phyloP scores from a whole-genome alignment of 2,888 invertebrate species.

The Tinea semifulvella region DNA sequence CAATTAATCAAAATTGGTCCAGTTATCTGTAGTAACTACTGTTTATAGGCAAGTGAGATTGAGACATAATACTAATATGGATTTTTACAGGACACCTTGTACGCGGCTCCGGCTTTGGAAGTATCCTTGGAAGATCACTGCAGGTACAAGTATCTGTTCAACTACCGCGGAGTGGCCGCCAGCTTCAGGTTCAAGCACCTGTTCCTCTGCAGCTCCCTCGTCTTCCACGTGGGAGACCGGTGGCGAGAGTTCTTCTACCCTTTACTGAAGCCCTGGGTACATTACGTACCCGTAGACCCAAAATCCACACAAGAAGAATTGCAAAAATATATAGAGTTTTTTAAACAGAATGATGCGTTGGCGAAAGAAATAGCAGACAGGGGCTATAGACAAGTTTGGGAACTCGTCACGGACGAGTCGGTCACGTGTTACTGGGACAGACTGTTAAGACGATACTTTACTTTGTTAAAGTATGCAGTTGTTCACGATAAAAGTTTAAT shows the following conservation, averaged over 20 bases:
- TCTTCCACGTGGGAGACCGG: slow-evolving; percentile 93
- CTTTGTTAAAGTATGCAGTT: slow-evolving; percentile 75
- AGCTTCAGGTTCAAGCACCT: slow-evolving; percentile 97
- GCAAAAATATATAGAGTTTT: slow-evolving; percentile 78
- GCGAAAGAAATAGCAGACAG: slow-evolving; percentile 81
- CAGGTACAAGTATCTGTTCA: slow-evolving; percentile 92
- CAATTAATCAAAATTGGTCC: too few species aligned
- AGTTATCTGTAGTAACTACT: too few species aligned
- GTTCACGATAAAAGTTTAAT: slow-evolving; percentile 46
- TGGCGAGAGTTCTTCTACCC: slow-evolving; percentile 97
- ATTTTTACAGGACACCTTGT: slow-evolving; percentile 81
- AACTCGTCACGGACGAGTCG: slow-evolving; percentile 83
- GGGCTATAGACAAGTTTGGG: slow-evolving; percentile 85
- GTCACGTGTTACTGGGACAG: slow-evolving; percentile 88
- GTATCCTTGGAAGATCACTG: slow-evolving; percentile 92
- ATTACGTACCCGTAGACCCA: slow-evolving; percentile 85
- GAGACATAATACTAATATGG: too few species aligned
- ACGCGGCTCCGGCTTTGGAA: slow-evolving; percentile 84
- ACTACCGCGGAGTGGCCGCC: slow-evolving; percentile 96
- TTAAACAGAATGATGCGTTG: slow-evolving; percentile 75
- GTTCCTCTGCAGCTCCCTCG: slow-evolving; percentile 89
- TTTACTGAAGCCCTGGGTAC: slow-evolving; percentile 92
- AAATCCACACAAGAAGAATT: slow-evolving; percentile 74
- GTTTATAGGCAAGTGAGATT: not conserved
- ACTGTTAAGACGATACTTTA: slow-evolving; percentile 77